Evolutionary conservation across 2,888 invertebrate genomes (phyloP), one percentile per base, ranked within the genome.

Genomic region (Chalcis sispes): DNA sequence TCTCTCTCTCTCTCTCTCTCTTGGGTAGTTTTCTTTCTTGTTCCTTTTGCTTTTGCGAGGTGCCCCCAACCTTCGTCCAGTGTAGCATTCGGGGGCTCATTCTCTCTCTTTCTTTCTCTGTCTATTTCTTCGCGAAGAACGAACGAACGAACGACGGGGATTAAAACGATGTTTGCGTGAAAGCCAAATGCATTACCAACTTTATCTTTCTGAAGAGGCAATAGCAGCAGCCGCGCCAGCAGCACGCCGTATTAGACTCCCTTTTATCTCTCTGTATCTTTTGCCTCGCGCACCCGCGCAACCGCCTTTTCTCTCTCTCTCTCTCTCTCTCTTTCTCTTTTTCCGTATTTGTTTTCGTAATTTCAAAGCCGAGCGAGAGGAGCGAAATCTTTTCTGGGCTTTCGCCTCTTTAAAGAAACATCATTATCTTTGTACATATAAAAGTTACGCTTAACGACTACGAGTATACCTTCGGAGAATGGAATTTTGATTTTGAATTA

Each of bases 151-250:
- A 75, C 78, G 65, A 75, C 74, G 81, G 85, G 87, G 86, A 88
- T 88, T 87, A 89, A 88, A 88, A 87, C 86, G 87, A 88, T 88
- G 88, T 88, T 88, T 88, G 88, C 87, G 85, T 82, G 86, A 85
- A 88, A 88, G 86, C 87, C 87, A 87, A 88, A 88, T 86, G 88
- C 88, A 87, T 88, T 86, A 86, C 86, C 83, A 85, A 88, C 86
- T 87, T 88, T 88, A 87, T 88, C 88, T 86, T 77, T 85, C 84
- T 84, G 82, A 86, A 87, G 54, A 73, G 72, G 23, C n/a, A n/a
- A n/a, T n/a, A n/a, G n/a, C n/a, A 15, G 5, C 7, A 46, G 10
- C 46, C 15, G 27, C 20, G 32, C 82, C n/a, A n/a, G n/a, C 48
- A 72, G 85, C 83, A 83, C 82, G 82, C 80, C 84, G 85, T 86